Evolutionary conservation across 64 coral and sea anemone species (phyloP).

Genomic region (Montipora efflorescens): DNA sequence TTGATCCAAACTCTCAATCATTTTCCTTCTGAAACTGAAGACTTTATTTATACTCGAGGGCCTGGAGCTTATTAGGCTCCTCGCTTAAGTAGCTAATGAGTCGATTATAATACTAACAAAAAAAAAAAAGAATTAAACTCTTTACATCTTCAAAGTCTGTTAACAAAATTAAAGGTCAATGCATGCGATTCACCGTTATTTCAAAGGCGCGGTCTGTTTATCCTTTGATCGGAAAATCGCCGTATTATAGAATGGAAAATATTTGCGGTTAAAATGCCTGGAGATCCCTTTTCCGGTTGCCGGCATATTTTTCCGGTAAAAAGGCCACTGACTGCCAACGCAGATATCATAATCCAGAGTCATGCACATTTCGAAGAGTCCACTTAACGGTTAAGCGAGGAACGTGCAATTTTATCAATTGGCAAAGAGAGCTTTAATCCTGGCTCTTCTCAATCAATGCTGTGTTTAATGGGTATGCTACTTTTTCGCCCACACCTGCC

Average conservation of each 20-base stretch:
- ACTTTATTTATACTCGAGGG: no score
- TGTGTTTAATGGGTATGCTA: background rate
- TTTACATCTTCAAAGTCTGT: background rate
- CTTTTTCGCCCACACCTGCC: background rate
- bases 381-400: background rate
- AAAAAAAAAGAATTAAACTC: no score
- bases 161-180: conserved; percentile 12
- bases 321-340: background rate
- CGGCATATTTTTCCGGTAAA: conserved; percentile 6
- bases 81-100: no score
- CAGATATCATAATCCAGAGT: background rate
- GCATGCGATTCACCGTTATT: conserved; percentile 18
- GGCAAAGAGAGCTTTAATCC: background rate
- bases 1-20: no score
- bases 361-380: background rate
- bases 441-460: background rate
- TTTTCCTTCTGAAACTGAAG: no score
- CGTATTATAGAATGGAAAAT: background rate
- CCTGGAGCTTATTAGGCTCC: no score
- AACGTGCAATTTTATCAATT: background rate
- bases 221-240: conserved; percentile 25
- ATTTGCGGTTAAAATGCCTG: conserved; percentile 48
- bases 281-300: conserved; percentile 23
- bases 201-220: conserved; percentile 17
- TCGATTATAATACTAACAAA: no score